These are phyloP conservation scores for Phalacrocorax aristotelis DNA, from an alignment of 2,113 vertebrate genomes.

Conservation along the genomic window DNA sequence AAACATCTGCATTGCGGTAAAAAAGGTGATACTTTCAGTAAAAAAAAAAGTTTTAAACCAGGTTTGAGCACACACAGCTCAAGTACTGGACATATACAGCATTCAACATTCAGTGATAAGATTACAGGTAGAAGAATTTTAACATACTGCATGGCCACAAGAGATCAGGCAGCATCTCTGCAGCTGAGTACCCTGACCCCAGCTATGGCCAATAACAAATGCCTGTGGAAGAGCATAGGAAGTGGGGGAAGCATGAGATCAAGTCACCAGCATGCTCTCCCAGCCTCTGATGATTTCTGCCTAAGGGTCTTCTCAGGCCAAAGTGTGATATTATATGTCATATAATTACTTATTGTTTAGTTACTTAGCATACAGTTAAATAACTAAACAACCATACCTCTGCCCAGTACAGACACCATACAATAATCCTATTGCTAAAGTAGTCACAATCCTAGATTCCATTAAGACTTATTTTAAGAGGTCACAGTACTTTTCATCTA, in stretches of 20 bases:
- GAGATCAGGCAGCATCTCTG: background rate
- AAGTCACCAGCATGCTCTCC: background rate
- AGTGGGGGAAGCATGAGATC: background rate
- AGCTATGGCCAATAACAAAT: background rate
- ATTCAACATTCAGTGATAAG: background rate
- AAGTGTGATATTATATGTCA: background rate
- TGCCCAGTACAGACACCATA: background rate
- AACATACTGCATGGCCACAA: background rate
- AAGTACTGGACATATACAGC: background rate
- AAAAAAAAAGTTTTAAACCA: background rate
- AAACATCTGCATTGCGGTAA: background rate
- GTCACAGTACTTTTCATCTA: background rate
- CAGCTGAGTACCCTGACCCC: background rate
- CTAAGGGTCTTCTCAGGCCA: background rate
- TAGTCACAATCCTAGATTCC: background rate
- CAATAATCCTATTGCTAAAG: background rate
- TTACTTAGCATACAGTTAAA: background rate
- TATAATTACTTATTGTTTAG: background rate
- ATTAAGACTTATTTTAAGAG: background rate
- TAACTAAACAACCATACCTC: background rate
- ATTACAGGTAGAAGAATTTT: background rate
- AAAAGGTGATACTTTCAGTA: background rate
- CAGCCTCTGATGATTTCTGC: background rate
- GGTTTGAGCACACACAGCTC: background rate
- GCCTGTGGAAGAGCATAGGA: background rate